Evolutionary conservation across 2,797 vertebrate genomes (phyloP).

Genomic region (Alfaro cultratus): DNA sequence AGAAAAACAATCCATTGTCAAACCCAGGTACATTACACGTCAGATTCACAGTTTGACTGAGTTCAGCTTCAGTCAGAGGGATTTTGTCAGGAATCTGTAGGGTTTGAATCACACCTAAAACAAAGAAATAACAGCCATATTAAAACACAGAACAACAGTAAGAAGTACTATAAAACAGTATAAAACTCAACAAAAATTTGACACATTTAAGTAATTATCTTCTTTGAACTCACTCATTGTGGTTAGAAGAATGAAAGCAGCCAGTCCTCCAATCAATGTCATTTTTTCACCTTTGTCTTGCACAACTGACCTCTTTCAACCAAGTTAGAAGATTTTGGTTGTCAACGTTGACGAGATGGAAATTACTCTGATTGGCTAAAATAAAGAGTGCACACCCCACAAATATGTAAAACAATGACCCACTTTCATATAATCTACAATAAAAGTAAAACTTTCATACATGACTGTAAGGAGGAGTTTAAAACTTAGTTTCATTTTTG

Average conservation of each 20-base stretch:
- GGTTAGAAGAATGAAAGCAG: slow-evolving; percentile 27
- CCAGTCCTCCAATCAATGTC: slow-evolving; percentile 9
- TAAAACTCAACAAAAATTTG: background rate
- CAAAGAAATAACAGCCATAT: accelerated
- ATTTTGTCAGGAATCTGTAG: background rate
- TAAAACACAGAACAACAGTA: background rate
- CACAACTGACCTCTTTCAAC: slow-evolving; percentile 14
- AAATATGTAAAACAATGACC: background rate
- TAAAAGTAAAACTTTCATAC: background rate
- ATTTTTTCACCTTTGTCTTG: slow-evolving; percentile 2
- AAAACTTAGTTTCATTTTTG: background rate
- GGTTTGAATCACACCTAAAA: slow-evolving; percentile 18
- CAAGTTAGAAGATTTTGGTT: slow-evolving; percentile 30
- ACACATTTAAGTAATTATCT: background rate
- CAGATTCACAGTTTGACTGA: slow-evolving; percentile 25
- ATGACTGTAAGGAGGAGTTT: too few species aligned
- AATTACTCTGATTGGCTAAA: slow-evolving; percentile 54
- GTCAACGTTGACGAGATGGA: slow-evolving; percentile 9
- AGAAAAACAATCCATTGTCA: slow-evolving; percentile 5
- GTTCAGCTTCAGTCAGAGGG: slow-evolving; percentile 11
- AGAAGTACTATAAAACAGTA: background rate
- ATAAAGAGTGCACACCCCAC: slow-evolving; percentile 26
- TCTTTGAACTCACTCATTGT: slow-evolving; percentile 30
- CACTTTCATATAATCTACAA: background rate
- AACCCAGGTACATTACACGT: accelerated